These are phyloP conservation scores for Fabriciana adippe DNA, from an alignment of 2,888 invertebrate species.

Conservation along the genomic window DNA sequence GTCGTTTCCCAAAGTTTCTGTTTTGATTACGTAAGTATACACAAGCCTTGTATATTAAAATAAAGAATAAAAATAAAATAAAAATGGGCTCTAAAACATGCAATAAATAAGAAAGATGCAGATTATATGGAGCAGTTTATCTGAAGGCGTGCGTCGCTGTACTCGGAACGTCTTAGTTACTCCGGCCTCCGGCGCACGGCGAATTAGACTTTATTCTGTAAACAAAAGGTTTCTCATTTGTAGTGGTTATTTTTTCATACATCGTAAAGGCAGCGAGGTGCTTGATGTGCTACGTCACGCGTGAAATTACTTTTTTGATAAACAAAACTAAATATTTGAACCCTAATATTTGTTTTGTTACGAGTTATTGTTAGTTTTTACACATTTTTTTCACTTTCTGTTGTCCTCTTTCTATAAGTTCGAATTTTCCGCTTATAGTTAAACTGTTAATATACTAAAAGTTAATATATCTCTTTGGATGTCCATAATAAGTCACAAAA, in stretches of 20 bases:
- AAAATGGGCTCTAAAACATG: too few relatives aligned
- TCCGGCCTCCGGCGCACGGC: not conserved
- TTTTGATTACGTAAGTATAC: too few relatives aligned
- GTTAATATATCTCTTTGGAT: too few relatives aligned
- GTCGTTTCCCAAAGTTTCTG: too few relatives aligned
- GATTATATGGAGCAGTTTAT: not conserved
- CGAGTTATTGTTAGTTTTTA: not conserved
- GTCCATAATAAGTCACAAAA: too few relatives aligned
- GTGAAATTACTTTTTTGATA: slow-evolving; percentile 11
- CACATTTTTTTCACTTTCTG: slow-evolving; percentile 2
- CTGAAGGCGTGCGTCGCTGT: not conserved
- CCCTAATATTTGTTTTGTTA: not conserved
- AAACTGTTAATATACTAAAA: too few relatives aligned
- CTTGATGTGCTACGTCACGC: slow-evolving; percentile 1
- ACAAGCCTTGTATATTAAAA: too few relatives aligned
- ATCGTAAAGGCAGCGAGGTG: not conserved
- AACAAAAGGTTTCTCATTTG: not conserved
- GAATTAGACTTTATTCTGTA: not conserved
- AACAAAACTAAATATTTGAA: slow-evolving; percentile 12
- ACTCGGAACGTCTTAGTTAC: slow-evolving; percentile 1
- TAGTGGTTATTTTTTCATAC: not conserved
- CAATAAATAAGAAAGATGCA: too few relatives aligned
- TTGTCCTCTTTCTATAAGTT: not conserved
- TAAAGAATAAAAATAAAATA: too few relatives aligned
- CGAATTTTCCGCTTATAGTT: not conserved